Evolutionary conservation across 2,888 invertebrate species (phyloP).

Genomic region (Laspeyria flexula): DNA sequence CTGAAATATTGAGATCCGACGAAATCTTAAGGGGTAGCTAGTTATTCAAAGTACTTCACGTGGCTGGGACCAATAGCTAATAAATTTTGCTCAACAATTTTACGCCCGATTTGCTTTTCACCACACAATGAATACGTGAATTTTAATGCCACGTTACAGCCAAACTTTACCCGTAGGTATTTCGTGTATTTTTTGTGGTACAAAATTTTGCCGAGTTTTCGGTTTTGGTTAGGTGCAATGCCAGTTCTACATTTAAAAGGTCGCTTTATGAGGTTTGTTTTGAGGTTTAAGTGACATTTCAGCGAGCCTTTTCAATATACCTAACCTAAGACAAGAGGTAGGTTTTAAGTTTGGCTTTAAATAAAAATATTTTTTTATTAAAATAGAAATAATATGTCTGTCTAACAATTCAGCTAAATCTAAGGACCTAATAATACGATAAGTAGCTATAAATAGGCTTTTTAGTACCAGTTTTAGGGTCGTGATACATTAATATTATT

Average conservation of each 20-base stretch:
- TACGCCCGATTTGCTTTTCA: constrained; percentile 46
- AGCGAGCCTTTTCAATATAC: background rate
- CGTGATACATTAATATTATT: too few species aligned
- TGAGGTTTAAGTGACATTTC: background rate
- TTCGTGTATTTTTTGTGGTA: constrained; percentile 9
- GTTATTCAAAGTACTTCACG: constrained; percentile 14
- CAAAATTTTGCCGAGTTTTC: constrained; percentile 1
- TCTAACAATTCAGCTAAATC: too few species aligned
- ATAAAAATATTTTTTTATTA: too few species aligned
- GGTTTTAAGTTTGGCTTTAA: too few species aligned
- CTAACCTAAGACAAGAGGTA: too few species aligned
- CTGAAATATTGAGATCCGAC: constrained; percentile 1
- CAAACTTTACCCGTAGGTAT: constrained; percentile 18
- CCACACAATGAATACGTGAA: constrained; percentile 50
- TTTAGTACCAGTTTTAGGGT: too few species aligned
- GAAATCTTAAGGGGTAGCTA: constrained; percentile 10
- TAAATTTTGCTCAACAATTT: constrained; percentile 51
- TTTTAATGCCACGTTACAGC: constrained; percentile 41
- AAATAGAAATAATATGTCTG: too few species aligned
- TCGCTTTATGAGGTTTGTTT: background rate
- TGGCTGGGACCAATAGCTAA: constrained; percentile 27
- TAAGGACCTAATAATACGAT: too few species aligned
- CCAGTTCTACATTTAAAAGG: background rate
- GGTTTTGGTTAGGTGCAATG: constrained; percentile 1
- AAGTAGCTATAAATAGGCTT: too few species aligned